Percentiles rank a stretch among this genome's conserved stretches.
Evolutionary conservation across 1,140 invertebrate species (phyloP).

Genomic region (Euglossa dilemma): DNA sequence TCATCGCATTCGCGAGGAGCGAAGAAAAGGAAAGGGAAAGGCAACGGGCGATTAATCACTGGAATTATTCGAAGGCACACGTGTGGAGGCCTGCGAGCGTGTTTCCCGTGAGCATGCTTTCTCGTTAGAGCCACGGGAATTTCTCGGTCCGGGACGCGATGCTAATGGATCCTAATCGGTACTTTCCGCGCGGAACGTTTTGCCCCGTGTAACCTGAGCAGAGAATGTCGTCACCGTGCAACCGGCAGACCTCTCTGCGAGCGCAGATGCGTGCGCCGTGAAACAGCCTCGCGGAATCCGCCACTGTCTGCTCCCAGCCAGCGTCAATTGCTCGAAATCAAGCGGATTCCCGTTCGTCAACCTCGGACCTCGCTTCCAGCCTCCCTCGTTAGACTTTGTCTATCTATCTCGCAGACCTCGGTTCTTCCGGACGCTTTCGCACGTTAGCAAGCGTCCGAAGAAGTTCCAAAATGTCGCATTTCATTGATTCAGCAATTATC

Average conservation of each 20-base stretch:
- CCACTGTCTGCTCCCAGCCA: not conserved
- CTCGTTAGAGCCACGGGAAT: conserved; percentile 52
- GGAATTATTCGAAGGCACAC: not conserved
- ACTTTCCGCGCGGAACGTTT: conserved; percentile 57
- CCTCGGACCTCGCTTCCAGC: not conserved
- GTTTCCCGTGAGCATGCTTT: conserved; percentile 39
- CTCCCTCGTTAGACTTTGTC: not conserved
- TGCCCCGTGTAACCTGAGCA: conserved; percentile 50
- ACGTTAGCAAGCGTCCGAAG: too few relatives aligned
- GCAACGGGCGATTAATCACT: not conserved
- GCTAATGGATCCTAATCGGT: conserved; percentile 64
- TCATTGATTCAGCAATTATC: too few relatives aligned
- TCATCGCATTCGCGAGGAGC: not conserved
- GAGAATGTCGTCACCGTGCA: conserved; percentile 26
- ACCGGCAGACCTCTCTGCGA: not conserved
- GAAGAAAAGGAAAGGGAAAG: not conserved
- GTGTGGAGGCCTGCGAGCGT: not conserved
- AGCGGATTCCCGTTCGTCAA: conserved; percentile 5
- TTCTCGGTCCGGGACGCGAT: conserved; percentile 33
- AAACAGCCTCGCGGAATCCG: conserved; percentile 8
- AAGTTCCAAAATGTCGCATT: too few relatives aligned
- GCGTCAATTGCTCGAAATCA: conserved; percentile 12
- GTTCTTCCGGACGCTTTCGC: not conserved
- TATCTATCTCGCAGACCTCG: not conserved
- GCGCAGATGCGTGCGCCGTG: not conserved